Evolutionary conservation across 2,888 invertebrate species (phyloP).

Genomic region (Scaptomyza parva): DNA sequence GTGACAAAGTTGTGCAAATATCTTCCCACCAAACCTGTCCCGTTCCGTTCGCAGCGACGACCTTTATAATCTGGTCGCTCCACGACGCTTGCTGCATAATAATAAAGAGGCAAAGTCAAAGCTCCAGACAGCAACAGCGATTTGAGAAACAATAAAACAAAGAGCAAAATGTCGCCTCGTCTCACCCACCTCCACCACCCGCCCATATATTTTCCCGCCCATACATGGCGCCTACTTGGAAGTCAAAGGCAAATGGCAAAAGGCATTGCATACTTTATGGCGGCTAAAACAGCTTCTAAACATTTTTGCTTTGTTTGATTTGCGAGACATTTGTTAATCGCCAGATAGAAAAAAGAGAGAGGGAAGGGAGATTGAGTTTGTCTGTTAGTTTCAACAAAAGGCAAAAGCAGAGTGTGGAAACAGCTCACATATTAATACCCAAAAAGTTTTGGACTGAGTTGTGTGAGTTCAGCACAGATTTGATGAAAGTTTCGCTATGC

Average conservation of each 20-base stretch:
- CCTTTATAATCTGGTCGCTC: constrained; percentile 63
- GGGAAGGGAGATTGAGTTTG: constrained; percentile 1
- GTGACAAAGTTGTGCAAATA: constrained; percentile 66
- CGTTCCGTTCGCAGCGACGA: constrained; percentile 27
- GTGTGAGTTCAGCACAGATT: constrained; percentile 29
- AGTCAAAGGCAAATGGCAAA: constrained; percentile 35
- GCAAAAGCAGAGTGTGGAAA: neutral
- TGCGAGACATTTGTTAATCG: constrained; percentile 20
- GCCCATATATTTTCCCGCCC: constrained; percentile 1
- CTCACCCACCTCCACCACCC: neutral
- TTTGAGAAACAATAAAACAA: constrained; percentile 68
- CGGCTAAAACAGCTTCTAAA: constrained; percentile 39
- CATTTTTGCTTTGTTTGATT: constrained; percentile 44
- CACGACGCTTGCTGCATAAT: constrained; percentile 63
- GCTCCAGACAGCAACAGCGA: constrained; percentile 55
- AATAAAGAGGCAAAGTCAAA: constrained; percentile 59
- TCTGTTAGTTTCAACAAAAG: constrained; percentile 27
- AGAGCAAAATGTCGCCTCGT: constrained; percentile 30
- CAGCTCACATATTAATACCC: constrained; percentile 19
- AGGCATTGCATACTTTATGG: constrained; percentile 59
- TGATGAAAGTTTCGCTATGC: constrained; percentile 24
- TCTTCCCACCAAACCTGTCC: constrained; percentile 7
- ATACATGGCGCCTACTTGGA: constrained; percentile 23
- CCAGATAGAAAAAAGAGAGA: neutral
- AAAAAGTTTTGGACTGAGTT: constrained; percentile 13